Evolutionary conservation across 1,140 invertebrate species (phyloP).

Genomic region (Drosophila pandora): DNA sequence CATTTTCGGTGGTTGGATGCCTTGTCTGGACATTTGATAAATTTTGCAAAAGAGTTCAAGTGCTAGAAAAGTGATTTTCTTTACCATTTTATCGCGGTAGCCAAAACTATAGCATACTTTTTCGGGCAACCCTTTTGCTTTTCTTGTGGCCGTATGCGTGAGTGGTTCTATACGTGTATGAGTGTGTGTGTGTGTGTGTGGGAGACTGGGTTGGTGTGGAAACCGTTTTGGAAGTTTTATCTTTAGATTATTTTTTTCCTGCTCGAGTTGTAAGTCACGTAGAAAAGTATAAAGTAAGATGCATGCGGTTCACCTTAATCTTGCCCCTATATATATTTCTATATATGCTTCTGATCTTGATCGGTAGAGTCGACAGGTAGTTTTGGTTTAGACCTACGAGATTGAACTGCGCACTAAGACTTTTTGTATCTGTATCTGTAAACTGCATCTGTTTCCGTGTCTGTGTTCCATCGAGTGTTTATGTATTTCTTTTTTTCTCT

Average conservation of each 20-base stretch:
- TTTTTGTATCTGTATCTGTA: conserved; percentile 8
- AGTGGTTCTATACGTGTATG: conserved; percentile 1
- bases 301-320: conserved; percentile 23
- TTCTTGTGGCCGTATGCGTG: neutral
- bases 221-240: conserved; percentile 44
- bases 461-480: conserved; percentile 19
- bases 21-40: conserved; percentile 23
- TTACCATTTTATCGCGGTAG: neutral
- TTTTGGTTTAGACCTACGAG: conserved; percentile 45
- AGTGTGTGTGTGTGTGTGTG: neutral
- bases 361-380: conserved; percentile 35
- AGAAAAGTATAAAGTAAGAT: conserved; percentile 51
- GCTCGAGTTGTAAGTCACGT: conserved; percentile 46
- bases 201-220: conserved; percentile 38
- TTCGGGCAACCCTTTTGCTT: neutral
- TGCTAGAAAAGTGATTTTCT: neutral
- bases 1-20: conserved; percentile 53
- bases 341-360: conserved; percentile 19
- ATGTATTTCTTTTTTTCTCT: conserved; percentile 15
- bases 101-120: neutral
- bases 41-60: neutral
- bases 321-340: conserved; percentile 13
- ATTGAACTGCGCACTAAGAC: conserved; percentile 36
- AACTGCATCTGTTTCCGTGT: conserved; percentile 3
- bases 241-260: conserved; percentile 23